Conservation (phyloP, 2,113 vertebrate genomes). For the Scatophagus argus region DNA sequence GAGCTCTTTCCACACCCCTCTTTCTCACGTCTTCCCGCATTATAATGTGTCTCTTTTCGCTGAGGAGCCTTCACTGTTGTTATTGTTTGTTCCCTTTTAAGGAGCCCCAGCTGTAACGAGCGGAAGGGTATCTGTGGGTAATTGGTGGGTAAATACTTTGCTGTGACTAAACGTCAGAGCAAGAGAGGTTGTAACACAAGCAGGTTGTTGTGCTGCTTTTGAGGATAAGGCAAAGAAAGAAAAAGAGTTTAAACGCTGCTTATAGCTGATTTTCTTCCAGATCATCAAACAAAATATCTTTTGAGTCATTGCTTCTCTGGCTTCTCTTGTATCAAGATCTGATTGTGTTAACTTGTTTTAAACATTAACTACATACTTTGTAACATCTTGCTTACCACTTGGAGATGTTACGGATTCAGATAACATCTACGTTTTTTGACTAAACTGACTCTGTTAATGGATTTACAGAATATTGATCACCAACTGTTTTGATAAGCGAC, state of each 20-base stretch:
- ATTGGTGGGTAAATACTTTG: slow-evolving; percentile 84
- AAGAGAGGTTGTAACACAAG: slow-evolving; percentile 63
- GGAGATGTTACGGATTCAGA: neutral
- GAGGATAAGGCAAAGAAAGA: slow-evolving; percentile 46
- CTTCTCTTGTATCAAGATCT: slow-evolving; percentile 11
- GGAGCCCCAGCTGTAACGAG: slow-evolving; percentile 66
- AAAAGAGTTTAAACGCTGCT: slow-evolving; percentile 29
- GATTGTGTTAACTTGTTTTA: neutral
- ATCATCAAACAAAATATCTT: slow-evolving; percentile 56
- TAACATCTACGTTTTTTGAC: neutral
- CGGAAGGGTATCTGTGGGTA: slow-evolving; percentile 78
- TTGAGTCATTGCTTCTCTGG: slow-evolving; percentile 28
- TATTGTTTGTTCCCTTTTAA: slow-evolving; percentile 72
- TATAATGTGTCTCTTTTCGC: slow-evolving; percentile 67
- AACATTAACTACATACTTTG: neutral
- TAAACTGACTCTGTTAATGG: neutral
- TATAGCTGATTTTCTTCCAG: slow-evolving; percentile 54
- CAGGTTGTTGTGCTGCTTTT: slow-evolving; percentile 70
- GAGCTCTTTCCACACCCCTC: slow-evolving; percentile 41
- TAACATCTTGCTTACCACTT: neutral
- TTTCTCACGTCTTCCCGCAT: slow-evolving; percentile 65
- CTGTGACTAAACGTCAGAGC: slow-evolving; percentile 76
- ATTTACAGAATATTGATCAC: neutral
- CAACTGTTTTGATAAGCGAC: neutral
- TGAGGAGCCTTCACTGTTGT: slow-evolving; percentile 72